Base-by-base conservation (phyloP, 2,888 invertebrate species). In the Poecilus cupreus region DNA sequence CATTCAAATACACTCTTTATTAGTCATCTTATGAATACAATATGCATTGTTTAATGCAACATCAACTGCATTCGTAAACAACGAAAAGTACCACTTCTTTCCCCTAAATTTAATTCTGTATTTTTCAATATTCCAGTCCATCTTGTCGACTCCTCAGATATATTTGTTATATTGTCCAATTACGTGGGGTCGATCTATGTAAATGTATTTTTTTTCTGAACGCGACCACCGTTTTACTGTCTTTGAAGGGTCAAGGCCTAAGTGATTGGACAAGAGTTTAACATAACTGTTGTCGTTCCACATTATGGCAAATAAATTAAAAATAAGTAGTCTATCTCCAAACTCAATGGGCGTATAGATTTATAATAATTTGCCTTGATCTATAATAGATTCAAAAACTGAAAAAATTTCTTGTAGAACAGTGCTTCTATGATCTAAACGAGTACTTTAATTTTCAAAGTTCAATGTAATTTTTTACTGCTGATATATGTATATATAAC, bases 251-350 rank as follows among this genome's bases (percentile, higher is more conserved):
- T 70, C 54, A 32, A 26, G n/a, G 22, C 18, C 79, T 18, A 49
- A 49, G 57, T 70, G 26, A 68, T 46, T 70, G 26, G 46, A 68
- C 68, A 79, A 51, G 20, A 79, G 16, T 49, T 68, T 79, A 16
- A 79, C 79, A 24, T 51, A 68, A 13, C 57, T 79, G 26, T 79
- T 79, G 51, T 79, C 79, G 13, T 79, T 70, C 70, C 68, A 79
- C 5, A 32, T 37, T 18, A 79, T 16, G 11, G 26, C 49, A 68
- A 70, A 68, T 43, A 70, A n/a, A n/a, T n/a, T n/a, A n/a, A n/a
- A n/a, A n/a, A n/a, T n/a, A n/a, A n/a, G n/a, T n/a, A n/a, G n/a
- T n/a, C n/a, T n/a, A n/a, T n/a, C n/a, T n/a, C n/a, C n/a, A n/a
- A n/a, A n/a, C n/a, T n/a, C n/a, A n/a, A n/a, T n/a, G n/a, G n/a